Evolutionary conservation across 2,113 vertebrate genomes (phyloP), one percentile per base, ranked within the genome.

Genomic region (Numida meleagris): DNA sequence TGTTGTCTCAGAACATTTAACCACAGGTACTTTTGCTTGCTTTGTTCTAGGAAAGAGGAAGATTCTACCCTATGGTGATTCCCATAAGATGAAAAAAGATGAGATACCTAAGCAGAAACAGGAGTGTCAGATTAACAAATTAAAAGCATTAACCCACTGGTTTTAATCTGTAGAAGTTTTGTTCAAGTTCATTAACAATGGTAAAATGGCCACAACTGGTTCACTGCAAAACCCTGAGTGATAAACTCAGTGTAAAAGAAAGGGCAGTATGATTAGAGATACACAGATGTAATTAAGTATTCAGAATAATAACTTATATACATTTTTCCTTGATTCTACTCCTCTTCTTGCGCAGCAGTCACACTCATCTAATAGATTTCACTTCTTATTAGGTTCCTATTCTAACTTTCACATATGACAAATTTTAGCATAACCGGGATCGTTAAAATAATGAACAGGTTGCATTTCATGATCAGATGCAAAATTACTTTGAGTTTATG

Each of bases 41-140:
- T 96, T 96, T 96, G 74, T 89, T 93, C 81, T 65, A 57, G 19
- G 45, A n/a, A 48, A 90, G 48, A 86, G 7, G 45, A 68, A 80
- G 38, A 62, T 76, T 86, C 45, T 40, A 73, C 34, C 58, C 81
- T 21, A 36, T 40, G 61, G 48, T 82, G 31, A 27, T 86, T 95
- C 93, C 40, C 81, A 82, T 75, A 89, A 81, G 25, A 76, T 89
- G 81, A 68, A 70, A 71, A 71, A 48, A 90, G 71, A 76, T 10
- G 84, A 77, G 88, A 82, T 0, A 88, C 27, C 8, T 73, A 42
- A 58, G n/a, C 8, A 33, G 45, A 73, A 38, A 21, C 33, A 59
- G 24, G 38, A 46, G 59, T 14, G 61, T 48, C 72, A 75, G 58
- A n/a, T 77, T 33, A 74, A 86, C 29, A 81, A 86, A 67, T 46